Percentiles rank a stretch among this genome's conserved stretches.
phyloP scores from a whole-genome alignment of 2,113 vertebrate species.

The Phyllostomus hastatus region DNA sequence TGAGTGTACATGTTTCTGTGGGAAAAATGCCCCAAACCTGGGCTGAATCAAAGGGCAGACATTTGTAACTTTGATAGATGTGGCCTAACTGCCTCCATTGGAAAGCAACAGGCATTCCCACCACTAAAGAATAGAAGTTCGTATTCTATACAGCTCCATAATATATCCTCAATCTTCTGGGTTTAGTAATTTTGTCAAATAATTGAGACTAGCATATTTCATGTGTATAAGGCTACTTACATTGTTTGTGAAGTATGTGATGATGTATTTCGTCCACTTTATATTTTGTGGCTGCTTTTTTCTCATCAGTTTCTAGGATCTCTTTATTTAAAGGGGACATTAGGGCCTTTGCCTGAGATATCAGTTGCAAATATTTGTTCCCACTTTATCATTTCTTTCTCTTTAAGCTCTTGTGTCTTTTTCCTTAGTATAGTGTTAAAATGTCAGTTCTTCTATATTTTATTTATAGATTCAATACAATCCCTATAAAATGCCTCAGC shows the following conservation, averaged over 20 bases:
- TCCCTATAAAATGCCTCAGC: not conserved
- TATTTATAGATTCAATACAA: not conserved
- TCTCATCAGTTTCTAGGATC: not conserved
- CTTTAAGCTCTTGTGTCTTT: not conserved
- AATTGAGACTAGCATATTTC: not conserved
- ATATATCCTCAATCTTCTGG: not conserved
- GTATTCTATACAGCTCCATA: not conserved
- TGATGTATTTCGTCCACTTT: not conserved
- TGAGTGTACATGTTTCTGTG: not conserved
- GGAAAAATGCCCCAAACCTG: not conserved
- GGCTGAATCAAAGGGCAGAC: not conserved
- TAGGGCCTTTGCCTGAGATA: not conserved
- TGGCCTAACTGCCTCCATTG: rapidly evolving
- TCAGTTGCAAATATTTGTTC: not conserved
- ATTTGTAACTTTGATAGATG: not conserved
- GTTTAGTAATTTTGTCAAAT: too few species aligned
- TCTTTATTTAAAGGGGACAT: not conserved
- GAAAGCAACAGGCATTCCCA: not conserved
- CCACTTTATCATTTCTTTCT: not conserved
- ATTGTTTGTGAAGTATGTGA: not conserved
- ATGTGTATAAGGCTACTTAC: not conserved
- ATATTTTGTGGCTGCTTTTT: not conserved
- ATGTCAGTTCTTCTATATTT: not conserved
- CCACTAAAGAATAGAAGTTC: not conserved
- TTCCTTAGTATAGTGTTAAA: not conserved